phyloP scores from a whole-genome alignment of 2,888 invertebrate genomes.

The Lochmaea crataegi region DNA sequence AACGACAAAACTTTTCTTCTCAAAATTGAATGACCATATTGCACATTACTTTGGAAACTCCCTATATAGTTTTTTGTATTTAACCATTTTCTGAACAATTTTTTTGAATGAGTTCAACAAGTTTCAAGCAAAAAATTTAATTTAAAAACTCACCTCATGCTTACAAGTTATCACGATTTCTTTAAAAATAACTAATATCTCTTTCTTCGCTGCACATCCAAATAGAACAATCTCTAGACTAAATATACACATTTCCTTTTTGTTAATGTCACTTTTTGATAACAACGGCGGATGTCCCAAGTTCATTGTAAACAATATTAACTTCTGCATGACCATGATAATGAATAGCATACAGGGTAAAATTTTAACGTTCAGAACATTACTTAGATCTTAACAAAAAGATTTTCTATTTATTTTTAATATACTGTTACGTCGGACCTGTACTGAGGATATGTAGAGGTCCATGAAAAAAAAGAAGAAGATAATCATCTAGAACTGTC shows the following conservation, averaged over 20 bases:
- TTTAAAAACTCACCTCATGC: not conserved
- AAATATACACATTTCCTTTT: conserved; percentile 12
- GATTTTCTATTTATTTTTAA: too few relatives aligned
- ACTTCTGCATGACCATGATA: not conserved
- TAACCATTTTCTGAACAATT: not conserved
- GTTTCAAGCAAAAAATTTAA: not conserved
- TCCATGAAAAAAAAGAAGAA: too few relatives aligned
- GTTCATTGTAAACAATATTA: conserved; percentile 1
- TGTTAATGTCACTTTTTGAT: conserved; percentile 4
- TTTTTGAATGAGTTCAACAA: not conserved
- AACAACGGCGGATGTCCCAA: conserved; percentile 1
- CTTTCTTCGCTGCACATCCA: not conserved
- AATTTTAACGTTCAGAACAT: too few relatives aligned
- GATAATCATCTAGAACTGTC: too few relatives aligned
- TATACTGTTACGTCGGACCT: too few relatives aligned
- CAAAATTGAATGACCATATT: too few relatives aligned
- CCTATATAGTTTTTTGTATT: too few relatives aligned
- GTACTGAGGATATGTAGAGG: too few relatives aligned
- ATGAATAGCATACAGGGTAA: not conserved
- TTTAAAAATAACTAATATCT: not conserved
- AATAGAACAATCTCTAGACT: conserved; percentile 10
- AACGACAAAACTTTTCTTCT: too few relatives aligned
- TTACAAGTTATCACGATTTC: not conserved
- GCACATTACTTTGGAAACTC: too few relatives aligned
- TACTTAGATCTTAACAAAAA: too few relatives aligned